Evolutionary conservation across 2,888 invertebrate genomes (phyloP).

Genomic region (Lottia scabra): DNA sequence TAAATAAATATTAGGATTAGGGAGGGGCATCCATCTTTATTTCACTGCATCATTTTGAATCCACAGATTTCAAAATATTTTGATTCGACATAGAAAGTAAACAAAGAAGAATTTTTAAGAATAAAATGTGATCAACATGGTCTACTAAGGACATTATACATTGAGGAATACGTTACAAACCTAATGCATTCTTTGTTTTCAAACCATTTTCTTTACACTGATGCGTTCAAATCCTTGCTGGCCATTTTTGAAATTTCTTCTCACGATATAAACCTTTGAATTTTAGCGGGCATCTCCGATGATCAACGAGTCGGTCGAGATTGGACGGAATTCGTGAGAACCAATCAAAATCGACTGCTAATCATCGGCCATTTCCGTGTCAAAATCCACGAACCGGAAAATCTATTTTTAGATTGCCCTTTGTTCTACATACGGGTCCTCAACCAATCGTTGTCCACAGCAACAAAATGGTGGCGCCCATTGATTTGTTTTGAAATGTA

Average conservation of each 20-base stretch:
- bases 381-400: not conserved
- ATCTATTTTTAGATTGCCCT: not conserved
- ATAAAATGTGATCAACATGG: too few species aligned
- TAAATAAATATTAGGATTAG: too few species aligned
- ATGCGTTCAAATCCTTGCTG: not conserved
- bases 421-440: not conserved
- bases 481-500: not conserved
- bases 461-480: constrained; percentile 32
- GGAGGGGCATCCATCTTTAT: too few species aligned
- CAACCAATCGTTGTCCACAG: constrained; percentile 24
- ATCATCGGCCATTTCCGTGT: not conserved
- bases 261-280: not conserved
- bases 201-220: too few species aligned
- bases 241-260: constrained; percentile 1
- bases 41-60: too few species aligned
- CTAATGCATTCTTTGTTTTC: too few species aligned
- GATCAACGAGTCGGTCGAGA: not conserved
- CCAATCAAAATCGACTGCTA: not conserved
- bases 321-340: not conserved
- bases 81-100: too few species aligned
- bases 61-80: too few species aligned
- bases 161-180: too few species aligned
- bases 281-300: constrained; percentile 2
- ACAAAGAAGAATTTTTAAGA: too few species aligned
- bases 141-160: too few species aligned